Conservation (phyloP, 2,888 invertebrate genomes). For the Ophraella communa region DNA sequence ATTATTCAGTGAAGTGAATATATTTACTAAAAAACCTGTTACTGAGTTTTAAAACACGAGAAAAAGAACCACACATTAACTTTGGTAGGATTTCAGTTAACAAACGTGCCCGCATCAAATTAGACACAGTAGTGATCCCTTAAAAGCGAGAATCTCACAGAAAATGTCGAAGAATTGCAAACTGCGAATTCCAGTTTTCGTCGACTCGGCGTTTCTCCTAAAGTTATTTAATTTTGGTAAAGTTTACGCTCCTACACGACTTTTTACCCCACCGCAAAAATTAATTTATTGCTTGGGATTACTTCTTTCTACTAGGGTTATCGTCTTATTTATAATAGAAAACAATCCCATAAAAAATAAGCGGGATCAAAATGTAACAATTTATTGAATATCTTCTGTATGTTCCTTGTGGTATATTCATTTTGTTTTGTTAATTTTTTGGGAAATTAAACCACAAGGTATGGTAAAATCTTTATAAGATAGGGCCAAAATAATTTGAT, state of each 20-base stretch:
- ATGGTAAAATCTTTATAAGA: no score
- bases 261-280: slow-evolving; percentile 2
- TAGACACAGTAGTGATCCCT: not conserved
- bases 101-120: slow-evolving; percentile 1
- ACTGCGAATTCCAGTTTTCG: slow-evolving; percentile 3
- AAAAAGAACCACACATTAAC: not conserved
- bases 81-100: not conserved
- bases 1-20: no score
- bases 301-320: not conserved
- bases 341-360: not conserved
- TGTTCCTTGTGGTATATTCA: not conserved
- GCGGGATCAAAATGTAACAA: not conserved
- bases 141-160: not conserved
- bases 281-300: not conserved
- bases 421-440: not conserved
- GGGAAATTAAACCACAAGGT: no score
- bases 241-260: slow-evolving; percentile 13
- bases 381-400: not conserved
- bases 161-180: not conserved
- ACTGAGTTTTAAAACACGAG: not conserved
- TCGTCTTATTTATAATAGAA: not conserved
- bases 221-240: slow-evolving; percentile 17
- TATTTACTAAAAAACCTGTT: not conserved
- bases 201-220: slow-evolving; percentile 1
- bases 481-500: no score